Conservation (phyloP, 1,140 invertebrate genomes). For the Trypoxylus dichotomus region DNA sequence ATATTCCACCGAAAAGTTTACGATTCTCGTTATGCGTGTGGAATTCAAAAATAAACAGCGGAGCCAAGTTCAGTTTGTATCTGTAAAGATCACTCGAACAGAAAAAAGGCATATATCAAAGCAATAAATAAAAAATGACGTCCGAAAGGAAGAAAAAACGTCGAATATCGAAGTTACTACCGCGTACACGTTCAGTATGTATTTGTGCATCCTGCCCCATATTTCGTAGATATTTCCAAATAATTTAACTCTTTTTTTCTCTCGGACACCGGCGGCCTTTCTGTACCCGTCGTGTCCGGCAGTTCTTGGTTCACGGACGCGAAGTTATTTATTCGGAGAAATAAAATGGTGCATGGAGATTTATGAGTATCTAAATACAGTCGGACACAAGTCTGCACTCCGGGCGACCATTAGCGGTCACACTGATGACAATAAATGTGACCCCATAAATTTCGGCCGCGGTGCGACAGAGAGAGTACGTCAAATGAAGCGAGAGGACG, state of each 20-base stretch:
- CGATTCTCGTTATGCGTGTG: no score
- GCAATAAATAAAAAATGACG: slow-evolving; percentile 21
- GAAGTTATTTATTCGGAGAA: slow-evolving; percentile 27
- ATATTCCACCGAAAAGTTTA: neutral
- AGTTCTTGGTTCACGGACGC: neutral
- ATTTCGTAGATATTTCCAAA: slow-evolving; percentile 26
- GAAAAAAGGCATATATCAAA: neutral
- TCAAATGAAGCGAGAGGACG: slow-evolving; percentile 5
- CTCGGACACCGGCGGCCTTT: neutral
- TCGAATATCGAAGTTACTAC: neutral
- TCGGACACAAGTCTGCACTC: slow-evolving; percentile 41
- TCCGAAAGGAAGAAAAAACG: neutral
- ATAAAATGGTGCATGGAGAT: slow-evolving; percentile 33
- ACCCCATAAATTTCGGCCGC: slow-evolving; percentile 36
- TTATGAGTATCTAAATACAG: slow-evolving; percentile 42
- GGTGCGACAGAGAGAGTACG: neutral
- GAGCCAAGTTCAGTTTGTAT: neutral
- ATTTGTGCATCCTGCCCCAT: neutral
- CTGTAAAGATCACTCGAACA: slow-evolving; percentile 3
- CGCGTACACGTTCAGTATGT: neutral
- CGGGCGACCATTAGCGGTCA: slow-evolving; percentile 40
- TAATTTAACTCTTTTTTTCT: slow-evolving; percentile 29
- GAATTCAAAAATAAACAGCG: neutral
- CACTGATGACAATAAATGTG: slow-evolving; percentile 41
- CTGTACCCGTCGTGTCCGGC: neutral